Base-by-base conservation (phyloP, 2,888 invertebrate genomes). In the Nycteola revayana region DNA sequence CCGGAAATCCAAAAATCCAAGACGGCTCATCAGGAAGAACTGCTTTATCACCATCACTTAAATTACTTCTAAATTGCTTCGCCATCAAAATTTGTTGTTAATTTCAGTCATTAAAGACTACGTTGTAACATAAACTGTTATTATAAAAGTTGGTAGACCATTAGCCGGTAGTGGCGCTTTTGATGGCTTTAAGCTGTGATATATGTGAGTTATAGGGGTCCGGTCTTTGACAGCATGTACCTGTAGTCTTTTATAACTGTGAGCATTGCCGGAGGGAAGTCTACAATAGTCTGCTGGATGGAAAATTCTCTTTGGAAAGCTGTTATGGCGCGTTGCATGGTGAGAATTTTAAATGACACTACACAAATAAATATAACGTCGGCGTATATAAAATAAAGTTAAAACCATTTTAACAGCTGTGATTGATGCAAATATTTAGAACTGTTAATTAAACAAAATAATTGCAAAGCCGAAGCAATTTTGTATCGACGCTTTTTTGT, bases 61-160 rank as follows among this genome's bases (percentile, higher is more conserved):
- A 55, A 60, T 60, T 47, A 55, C 53, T 49, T 50, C 33, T 25
- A 53, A 60, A 61, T 61, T 58, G 53, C 59, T 49, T 28, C 25
- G 28, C 43, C 44, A 49, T 49, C 55, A 50, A 53, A 56, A 50
- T 58, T 58, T 55, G 53, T 60, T 55, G 51, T 57, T 57, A 57
- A 55, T 60, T 49, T 44, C 46, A 53, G 55, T 51, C 53, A 54
- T 66, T 63, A 61, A 58, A 42, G 46, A 42, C 37, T 41, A 36
- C 44, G 43, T 50, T 49, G 58, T 53, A 50, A 53, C 54, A 59
- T 68, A 62, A 65, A 65, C 54, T 62, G 51, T 51, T 65, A 63
- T 66, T 63, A 65, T 53, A 48, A 55, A 60, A 61, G 58, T 64
- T 63, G 49, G 51, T 41, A 60, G 50, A 44, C 60, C 42, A 62